Conservation (phyloP, 2,113 vertebrate genomes). For the Mormyrus lacerda region DNA sequence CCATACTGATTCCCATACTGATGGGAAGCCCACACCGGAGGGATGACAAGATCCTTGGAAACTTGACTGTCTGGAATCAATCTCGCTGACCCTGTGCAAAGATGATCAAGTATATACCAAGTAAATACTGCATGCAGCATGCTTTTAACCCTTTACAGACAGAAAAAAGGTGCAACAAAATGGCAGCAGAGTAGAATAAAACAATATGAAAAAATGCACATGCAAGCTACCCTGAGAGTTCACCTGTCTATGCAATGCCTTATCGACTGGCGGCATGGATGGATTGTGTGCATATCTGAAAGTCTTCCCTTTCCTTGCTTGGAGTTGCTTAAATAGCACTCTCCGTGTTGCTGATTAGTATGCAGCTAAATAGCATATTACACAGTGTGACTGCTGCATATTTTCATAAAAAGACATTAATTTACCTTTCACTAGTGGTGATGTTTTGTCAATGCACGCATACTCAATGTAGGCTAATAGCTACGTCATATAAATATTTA, state of each 20-base stretch:
- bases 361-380: not conserved
- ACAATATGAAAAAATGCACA: not conserved
- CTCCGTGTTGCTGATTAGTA: not conserved
- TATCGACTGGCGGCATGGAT: not conserved
- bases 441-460: not conserved
- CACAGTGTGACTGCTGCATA: not conserved
- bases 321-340: not conserved
- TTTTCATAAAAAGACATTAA: not conserved
- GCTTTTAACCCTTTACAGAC: not conserved
- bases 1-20: slow-evolving; percentile 43
- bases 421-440: not conserved
- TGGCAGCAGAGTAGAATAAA: not conserved
- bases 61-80: slow-evolving; percentile 37
- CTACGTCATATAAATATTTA: not conserved
- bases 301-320: not conserved
- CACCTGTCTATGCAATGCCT: not conserved
- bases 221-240: not conserved
- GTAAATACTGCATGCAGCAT: not conserved
- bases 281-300: not conserved
- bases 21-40: slow-evolving; percentile 24
- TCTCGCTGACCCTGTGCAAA: slow-evolving; percentile 44
- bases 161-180: not conserved
- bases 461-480: not conserved
- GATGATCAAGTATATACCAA: not conserved
- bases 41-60: slow-evolving; percentile 38